Evolutionary conservation across 2,113 vertebrate genomes (phyloP), one percentile per base, ranked within the genome.

Genomic region (Brachionichthys hirsutus): DNA sequence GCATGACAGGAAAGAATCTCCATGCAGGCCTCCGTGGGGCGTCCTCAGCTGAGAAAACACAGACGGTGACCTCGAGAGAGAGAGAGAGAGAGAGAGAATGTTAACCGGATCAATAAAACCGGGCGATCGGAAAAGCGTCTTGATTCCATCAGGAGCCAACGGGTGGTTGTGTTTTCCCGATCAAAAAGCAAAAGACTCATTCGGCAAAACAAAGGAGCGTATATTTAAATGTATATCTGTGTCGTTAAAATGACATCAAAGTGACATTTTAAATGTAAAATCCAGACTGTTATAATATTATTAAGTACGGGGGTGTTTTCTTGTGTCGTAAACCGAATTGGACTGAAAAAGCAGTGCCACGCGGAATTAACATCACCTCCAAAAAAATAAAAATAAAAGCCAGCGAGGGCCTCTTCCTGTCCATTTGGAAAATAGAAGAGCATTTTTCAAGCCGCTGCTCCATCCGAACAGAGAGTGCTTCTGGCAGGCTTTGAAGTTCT

Each of bases 391-490:
- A n/a, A n/a, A n/a, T n/a, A n/a, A n/a, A 30, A 30, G 24, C 71
- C 82, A 77, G 68, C 19, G 70, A 88, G 80, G 75, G 67, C 83
- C 82, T 85, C 81, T 91, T 89, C 80, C 80, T 77, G 84, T 90
- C 90, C 89, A 91, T 92, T 92, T 90, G 87, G 87, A 81, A 90
- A 91, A 90, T 87, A 87, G 73, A 85, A 84, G 88, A 80, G 86
- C 81, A 78, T 87, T 88, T n/a, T 89, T 91, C 77, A 85, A 89
- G 87, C 80, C 77, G 78, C 75, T 57, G 68, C 70, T 78, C 73
- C 69, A 82, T 87, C 81, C 70, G 62, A 78, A 77, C n/a, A 73
- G 82, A 87, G 85, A 88, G 88, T 89, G 84, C 89, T 89, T 86
- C 87, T 87, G 73, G 72, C 75, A 70, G 77, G 75, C 90, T 91